Conservation (phyloP, 2,113 vertebrate genomes). For the Muntiacus reevesi region DNA sequence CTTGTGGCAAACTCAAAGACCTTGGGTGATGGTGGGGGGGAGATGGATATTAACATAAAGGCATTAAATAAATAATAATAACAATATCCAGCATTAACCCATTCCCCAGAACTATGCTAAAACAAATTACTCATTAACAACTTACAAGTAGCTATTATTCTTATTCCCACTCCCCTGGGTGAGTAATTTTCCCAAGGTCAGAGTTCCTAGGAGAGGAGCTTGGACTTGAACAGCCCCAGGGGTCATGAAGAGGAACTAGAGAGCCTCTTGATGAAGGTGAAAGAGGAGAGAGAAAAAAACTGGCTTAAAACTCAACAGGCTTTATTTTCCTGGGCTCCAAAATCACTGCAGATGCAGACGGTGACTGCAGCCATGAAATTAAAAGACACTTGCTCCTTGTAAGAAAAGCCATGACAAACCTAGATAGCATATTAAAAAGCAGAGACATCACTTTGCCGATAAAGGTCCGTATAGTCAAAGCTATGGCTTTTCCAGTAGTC, state of each 20-base stretch:
- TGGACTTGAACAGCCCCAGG: not conserved
- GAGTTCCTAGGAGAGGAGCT: not conserved
- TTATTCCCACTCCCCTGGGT: not conserved
- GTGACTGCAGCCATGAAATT: not conserved
- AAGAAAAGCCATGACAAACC: not conserved
- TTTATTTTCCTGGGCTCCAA: not conserved
- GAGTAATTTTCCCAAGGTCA: not conserved
- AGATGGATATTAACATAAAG: slow-evolving; percentile 13
- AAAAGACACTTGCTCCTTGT: not conserved
- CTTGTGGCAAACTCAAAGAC: not conserved
- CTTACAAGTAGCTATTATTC: not conserved
- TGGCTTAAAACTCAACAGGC: not conserved
- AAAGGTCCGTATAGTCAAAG: not conserved
- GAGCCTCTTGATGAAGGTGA: not conserved
- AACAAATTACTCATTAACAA: not conserved
- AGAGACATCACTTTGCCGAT: not conserved
- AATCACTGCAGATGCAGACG: not conserved
- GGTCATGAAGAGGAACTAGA: not conserved
- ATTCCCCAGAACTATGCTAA: not conserved
- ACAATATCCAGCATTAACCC: not conserved
- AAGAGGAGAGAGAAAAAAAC: not conserved
- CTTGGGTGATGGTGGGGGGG: not conserved
- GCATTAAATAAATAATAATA: not conserved
- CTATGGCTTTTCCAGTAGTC: not conserved
- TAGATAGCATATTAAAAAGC: not conserved